Evolutionary conservation across 2,113 vertebrate genomes (phyloP), one percentile per base, ranked within the genome.

Genomic region (Neodon shergylaensis): DNA sequence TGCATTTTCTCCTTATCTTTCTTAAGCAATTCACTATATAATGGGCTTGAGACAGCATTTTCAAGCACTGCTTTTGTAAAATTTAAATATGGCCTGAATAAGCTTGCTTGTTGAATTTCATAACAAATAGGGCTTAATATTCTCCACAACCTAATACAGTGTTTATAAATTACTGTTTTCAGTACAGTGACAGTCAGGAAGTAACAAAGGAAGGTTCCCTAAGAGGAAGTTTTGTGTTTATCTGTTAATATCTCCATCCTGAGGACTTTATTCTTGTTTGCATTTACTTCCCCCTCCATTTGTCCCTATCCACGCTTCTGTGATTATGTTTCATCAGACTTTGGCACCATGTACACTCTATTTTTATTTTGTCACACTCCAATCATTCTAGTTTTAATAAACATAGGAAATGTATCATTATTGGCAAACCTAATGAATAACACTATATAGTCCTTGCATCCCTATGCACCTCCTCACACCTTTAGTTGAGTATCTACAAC

Each of bases 81-180:
- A 39, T 47, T 90, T 95, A 94, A 96, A 74, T 77, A 86, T 3
- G 61, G 33, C 19, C 70, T 84, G 90, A 68, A 90, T 68, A 89
- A 92, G 81, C 26, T 33, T 94, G 7, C 58, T 95, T 33, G 91
- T 90, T 52, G 76, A 44, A 84, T 66, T 94, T 92, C 47, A 77
- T 52, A 92, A 33, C 19, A 76, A 74, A 81, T 73, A 82, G 63
- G 0, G 9, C 42, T 28, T 12, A 21, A 33, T 47, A 39, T n/a
- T 82, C 7, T 47, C 94, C 39, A 33, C 36, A 86, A n/a, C 58
- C 61, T 77, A 83, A 39, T 26, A 7, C 14, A 88, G 65, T 74
- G 1, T 16, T 79, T 76, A 49, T 42, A 63, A 63, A 7, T 65
- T 70, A 39, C 65, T 88, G 19, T 76, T 72, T 92, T 93, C 85